Evolutionary conservation across 2,113 vertebrate species (phyloP), one percentile per base, ranked within the genome.

Genomic region (Donacobius atricapilla): DNA sequence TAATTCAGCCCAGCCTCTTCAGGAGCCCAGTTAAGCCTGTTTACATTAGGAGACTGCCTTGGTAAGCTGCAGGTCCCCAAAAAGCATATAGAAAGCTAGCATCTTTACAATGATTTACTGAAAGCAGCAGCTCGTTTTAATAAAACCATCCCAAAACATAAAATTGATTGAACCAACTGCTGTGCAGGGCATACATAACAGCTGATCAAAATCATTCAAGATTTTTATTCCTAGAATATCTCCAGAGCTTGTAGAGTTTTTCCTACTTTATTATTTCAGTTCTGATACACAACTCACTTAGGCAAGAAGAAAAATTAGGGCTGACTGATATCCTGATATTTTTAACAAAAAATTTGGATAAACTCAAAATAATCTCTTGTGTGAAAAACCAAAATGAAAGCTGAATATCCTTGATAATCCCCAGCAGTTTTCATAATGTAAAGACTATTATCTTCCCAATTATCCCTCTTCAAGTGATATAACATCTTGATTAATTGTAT

Each of bases 161-260:
- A 98, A 98, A 97, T 90, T 98, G 97, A 98, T 95, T 97, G 97
- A 97, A 96, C 97, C 96, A 97, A 98, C 98, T 98, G 98, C 97
- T 98, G 96, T 97, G 96, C 89, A 95, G 96, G 92, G 96, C 92
- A 97, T 94, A 97, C 47, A 96, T 61, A 97, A 97, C 96, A 98
- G 96, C 96, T 98, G 97, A 98, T 97, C 82, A 97, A 97, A 98
- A 98, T 97, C 72, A 97, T 95, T 97, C 94, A 98, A 95, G 77
- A 97, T 93, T 96, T 97, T 97, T 97, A 97, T 97, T 98, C 79
- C 93, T 95, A 97, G 89, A 96, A 88, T 96, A 97, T 94, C 83
- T 96, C 89, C 89, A 82, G 88, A 93, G 84, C 88, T 96, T 94
- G 87, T 50, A 87, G 90, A 96, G 83, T 91, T 89, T 82, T 90